Base-by-base conservation (phyloP, 2,888 invertebrate genomes). In the Tenodera sinensis region DNA sequence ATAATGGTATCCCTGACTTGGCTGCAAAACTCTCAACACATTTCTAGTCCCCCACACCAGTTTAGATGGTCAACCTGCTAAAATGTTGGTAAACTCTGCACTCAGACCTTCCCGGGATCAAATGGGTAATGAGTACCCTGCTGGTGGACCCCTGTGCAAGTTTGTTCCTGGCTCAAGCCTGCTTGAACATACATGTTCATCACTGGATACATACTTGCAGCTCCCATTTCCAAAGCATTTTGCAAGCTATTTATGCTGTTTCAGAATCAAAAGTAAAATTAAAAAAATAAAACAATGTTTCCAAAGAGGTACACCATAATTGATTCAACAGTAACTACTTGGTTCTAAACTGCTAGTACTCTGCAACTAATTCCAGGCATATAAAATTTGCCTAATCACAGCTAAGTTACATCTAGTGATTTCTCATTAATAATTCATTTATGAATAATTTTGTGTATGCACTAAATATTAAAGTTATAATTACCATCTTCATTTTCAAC, bases 401-500 rank as follows among this genome's bases (percentile, higher is more conserved):
- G 7, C 34, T 3, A 34, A 0, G 34, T 7, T 34, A 34, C 3
- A 34, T 34, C 0, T 34, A 3, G 6, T 34, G 7, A 7, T 34
- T 34, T 34, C 34, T 34, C 3, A 34, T 30, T 30, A 30, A 30
- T 30, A n/a, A n/a, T n/a, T n/a, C n/a, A n/a, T n/a, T n/a, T n/a
- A n/a, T n/a, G n/a, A 30, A 30, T 2, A 30, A 30, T 4, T 4
- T 30, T 34, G 34, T 34, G 3, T 34, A 6, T 34, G 6, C 34
- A 34, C 1, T 8, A 34, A 34, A 34, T 6, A 34, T 34, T 9
- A 28, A 20, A 88, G 71, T 71, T 91, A 92, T 92, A 93, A 94
- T 95, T 95, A 95, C 96, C 96, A 93, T 94, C 94, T 90, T 96
- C 96, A 92, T 97, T 97, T 92, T 98, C 98, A 91, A 96, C 96